Evolutionary conservation across 2,888 invertebrate genomes (phyloP), one percentile per base, ranked within the genome.

Genomic region (Anorthoa munda): DNA sequence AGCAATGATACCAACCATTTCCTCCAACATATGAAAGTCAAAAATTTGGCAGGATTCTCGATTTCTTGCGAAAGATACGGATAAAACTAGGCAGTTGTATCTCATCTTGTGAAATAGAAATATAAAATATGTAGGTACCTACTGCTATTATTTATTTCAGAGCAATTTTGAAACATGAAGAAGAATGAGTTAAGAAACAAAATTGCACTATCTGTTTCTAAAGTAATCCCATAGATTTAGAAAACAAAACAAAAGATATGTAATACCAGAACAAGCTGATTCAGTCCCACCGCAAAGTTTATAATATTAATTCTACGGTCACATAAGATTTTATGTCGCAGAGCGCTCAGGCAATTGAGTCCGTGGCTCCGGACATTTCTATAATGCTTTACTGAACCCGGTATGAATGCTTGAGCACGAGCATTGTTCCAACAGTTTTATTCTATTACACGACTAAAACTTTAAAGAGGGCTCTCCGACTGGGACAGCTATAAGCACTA

Each of bases 401-500:
- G 87, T 91, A 93, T 94, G 94, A 95, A 95, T 94, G 92, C 93
- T 86, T 84, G 88, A 92, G 89, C 89, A 86, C 88, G 85, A 90
- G 90, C 91, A 93, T 94, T 94, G 94, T 95, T 94, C 94, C 91
- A 94, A 90, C 93, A 93, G 92, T 95, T 96, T 95, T 95, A 96
- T 95, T 96, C 96, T 94, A 95, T 95, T 94, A 95, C 93, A 92
- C 91, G 90, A 90, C 93, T 94, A 91, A 93, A 95, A 95, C 92
- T 95, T 95, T 94, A 94, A 95, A 95, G 95, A 95, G 94, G 93
- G 90, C 90, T 91, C 91, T 84, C 90, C 92, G 91, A 91, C 92
- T 92, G 93, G 90, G 94, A 93, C 94, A 93, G 94, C 93, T 94
- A 95, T 95, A 95, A 94, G 95, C 94, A 94, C 94, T 96, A 96